These are phyloP conservation scores for Pipa parva DNA, from an alignment of 2,113 vertebrate species.

Conservation along the genomic window DNA sequence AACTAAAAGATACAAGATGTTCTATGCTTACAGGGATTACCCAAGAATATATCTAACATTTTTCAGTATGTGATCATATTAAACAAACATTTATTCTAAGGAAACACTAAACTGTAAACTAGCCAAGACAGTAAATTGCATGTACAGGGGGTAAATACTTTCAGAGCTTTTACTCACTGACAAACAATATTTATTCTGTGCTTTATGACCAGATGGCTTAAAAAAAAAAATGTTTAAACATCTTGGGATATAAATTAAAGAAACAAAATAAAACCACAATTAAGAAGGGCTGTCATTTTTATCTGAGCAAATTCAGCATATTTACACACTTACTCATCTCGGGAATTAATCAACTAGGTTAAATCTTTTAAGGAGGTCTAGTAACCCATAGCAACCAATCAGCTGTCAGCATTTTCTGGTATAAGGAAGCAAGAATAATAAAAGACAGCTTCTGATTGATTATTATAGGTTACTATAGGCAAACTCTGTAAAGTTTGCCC, in stretches of 20 bases:
- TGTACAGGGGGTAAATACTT: conserved; percentile 29
- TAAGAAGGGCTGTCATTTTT: too few relatives aligned
- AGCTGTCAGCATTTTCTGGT: too few relatives aligned
- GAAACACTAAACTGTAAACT: conserved; percentile 15
- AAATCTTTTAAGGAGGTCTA: too few relatives aligned
- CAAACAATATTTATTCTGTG: conserved; percentile 23
- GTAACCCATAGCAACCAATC: too few relatives aligned
- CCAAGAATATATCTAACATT: conserved; percentile 21
- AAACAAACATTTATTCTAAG: conserved; percentile 22
- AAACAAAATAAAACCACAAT: too few relatives aligned
- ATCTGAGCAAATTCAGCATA: too few relatives aligned
- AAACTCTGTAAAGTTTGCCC: too few relatives aligned
- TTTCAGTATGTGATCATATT: conserved; percentile 23
- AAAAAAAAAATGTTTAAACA: conserved; percentile 25
- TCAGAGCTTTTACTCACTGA: conserved; percentile 15
- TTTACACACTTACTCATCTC: too few relatives aligned
- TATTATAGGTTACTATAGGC: too few relatives aligned
- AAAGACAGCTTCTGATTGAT: too few relatives aligned
- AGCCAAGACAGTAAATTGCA: conserved; percentile 30
- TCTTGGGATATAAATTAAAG: not conserved
- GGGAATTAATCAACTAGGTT: too few relatives aligned
- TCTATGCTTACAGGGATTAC: conserved; percentile 10
- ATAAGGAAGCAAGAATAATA: too few relatives aligned
- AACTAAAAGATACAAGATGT: conserved; percentile 37
- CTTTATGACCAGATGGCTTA: conserved; percentile 15